A percentile compares a stretch with the other conserved stretches of the same genome.
Evolutionary conservation across 2,113 vertebrate species (phyloP).

Genomic region (Periophthalmus modestus): DNA sequence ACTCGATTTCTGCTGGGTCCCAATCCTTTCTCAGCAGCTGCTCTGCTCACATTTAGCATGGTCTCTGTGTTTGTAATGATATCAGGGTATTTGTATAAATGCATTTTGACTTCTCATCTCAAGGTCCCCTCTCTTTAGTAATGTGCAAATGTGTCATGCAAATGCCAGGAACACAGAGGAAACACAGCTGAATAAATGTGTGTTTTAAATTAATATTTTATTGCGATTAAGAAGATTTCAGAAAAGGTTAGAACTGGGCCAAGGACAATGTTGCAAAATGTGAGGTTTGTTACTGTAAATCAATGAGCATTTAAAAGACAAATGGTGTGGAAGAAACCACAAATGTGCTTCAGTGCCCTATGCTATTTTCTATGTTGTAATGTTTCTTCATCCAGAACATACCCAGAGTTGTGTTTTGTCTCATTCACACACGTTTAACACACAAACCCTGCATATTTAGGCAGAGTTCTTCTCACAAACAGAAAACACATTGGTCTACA

Average conservation of each 20-base stretch:
- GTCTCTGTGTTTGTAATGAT: constrained; percentile 43
- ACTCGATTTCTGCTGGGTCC: constrained; percentile 62
- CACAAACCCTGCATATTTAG: too few species aligned
- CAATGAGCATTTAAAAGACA: too few species aligned
- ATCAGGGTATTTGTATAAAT: constrained; percentile 54
- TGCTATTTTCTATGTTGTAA: too few species aligned
- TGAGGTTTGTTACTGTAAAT: too few species aligned
- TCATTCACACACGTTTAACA: too few species aligned
- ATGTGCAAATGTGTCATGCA: background rate
- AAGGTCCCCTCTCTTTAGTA: constrained; percentile 34
- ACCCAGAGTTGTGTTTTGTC: too few species aligned
- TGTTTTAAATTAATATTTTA: background rate
- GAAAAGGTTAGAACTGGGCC: background rate
- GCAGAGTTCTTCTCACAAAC: too few species aligned
- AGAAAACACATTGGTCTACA: too few species aligned
- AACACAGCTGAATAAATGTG: too few species aligned
- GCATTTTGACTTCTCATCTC: constrained; percentile 46
- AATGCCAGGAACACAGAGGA: background rate
- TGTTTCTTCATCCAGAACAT: too few species aligned
- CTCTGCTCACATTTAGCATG: constrained; percentile 43
- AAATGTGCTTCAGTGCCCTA: too few species aligned
- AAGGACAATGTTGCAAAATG: background rate
- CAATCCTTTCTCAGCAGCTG: constrained; percentile 36
- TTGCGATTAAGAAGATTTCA: background rate
- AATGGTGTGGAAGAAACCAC: too few species aligned